Percentiles rank a stretch among this genome's conserved stretches.
Evolutionary conservation across 2,888 invertebrate species (phyloP).

Genomic region (Loripinus fragilis): DNA sequence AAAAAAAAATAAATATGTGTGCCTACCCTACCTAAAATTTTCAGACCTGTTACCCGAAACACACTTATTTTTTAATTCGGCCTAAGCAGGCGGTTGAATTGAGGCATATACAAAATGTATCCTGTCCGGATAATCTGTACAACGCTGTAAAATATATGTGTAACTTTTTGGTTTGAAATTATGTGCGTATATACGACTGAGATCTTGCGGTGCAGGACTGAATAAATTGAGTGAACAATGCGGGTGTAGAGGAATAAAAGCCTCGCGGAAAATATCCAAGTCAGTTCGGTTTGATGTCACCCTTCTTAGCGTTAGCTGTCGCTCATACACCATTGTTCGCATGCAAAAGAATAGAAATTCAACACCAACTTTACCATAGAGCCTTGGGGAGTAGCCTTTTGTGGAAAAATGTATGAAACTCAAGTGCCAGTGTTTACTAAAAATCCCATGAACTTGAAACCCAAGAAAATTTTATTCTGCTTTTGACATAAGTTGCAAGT

Average conservation of each 20-base stretch:
- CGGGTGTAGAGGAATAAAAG: background rate
- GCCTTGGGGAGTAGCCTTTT: conserved; percentile 20
- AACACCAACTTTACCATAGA: conserved; percentile 19
- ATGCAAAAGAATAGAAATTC: conserved; percentile 18
- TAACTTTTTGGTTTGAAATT: too few species aligned
- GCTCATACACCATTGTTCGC: conserved; percentile 19
- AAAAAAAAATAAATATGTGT: too few species aligned
- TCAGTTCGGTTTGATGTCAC: conserved; percentile 13
- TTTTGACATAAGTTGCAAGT: conserved; percentile 16
- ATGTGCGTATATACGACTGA: background rate
- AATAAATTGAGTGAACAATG: background rate
- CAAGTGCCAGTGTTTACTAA: conserved; percentile 9
- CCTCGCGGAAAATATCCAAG: background rate
- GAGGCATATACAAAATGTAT: too few species aligned
- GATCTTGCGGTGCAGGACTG: background rate
- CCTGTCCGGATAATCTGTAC: too few species aligned
- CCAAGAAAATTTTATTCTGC: conserved; percentile 12
- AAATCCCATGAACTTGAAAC: conserved; percentile 12
- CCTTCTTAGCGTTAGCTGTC: background rate
- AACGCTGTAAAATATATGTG: too few species aligned
- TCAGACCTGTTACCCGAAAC: too few species aligned
- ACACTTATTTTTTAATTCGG: too few species aligned
- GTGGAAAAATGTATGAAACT: conserved; percentile 18
- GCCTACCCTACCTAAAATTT: too few species aligned
- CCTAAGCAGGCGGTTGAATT: too few species aligned